Percentiles rank a stretch among this genome's conserved stretches.
Evolutionary conservation across 2,888 invertebrate genomes (phyloP).

Genomic region (Brassicogethes aeneus): DNA sequence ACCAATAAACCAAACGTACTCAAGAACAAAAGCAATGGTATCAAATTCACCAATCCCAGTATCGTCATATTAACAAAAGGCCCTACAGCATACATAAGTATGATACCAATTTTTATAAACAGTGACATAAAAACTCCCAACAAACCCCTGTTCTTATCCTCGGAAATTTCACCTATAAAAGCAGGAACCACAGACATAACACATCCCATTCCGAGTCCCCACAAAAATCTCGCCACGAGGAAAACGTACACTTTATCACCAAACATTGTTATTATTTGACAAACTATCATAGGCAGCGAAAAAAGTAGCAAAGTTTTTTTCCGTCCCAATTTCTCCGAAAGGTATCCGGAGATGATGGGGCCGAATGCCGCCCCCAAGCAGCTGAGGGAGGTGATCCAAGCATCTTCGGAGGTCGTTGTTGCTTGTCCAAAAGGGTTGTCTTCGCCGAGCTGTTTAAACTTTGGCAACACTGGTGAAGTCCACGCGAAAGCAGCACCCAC

Average conservation of each 20-base stretch:
- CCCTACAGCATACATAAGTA: conserved; percentile 15
- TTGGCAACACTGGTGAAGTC: conserved; percentile 25
- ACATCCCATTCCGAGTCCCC: conserved; percentile 58
- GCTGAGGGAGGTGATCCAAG: conserved; percentile 23
- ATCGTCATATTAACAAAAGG: conserved; percentile 14
- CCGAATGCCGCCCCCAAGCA: conserved; percentile 24
- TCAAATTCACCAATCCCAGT: conserved; percentile 12
- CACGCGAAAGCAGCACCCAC: conserved; percentile 20
- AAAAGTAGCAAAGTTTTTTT: conserved; percentile 57
- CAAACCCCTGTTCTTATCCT: conserved; percentile 67
- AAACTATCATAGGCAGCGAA: conserved; percentile 54
- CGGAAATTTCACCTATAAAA: conserved; percentile 78
- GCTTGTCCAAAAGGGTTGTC: conserved; percentile 20
- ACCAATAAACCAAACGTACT: conserved; percentile 14
- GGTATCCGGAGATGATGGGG: conserved; percentile 20
- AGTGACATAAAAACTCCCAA: conserved; percentile 42
- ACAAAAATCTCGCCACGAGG: conserved; percentile 49
- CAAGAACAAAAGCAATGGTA: conserved; percentile 14
- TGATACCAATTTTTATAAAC: conserved; percentile 12
- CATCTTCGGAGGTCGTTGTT: conserved; percentile 19
- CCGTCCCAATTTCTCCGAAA: conserved; percentile 42
- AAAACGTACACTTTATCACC: conserved; percentile 17
- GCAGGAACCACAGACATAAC: conserved; percentile 66
- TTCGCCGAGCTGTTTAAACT: conserved; percentile 14
- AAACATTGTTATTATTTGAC: conserved; percentile 18